Evolutionary conservation across 2,888 invertebrate species (phyloP).

Genomic region (Eupelmus urozonus): DNA sequence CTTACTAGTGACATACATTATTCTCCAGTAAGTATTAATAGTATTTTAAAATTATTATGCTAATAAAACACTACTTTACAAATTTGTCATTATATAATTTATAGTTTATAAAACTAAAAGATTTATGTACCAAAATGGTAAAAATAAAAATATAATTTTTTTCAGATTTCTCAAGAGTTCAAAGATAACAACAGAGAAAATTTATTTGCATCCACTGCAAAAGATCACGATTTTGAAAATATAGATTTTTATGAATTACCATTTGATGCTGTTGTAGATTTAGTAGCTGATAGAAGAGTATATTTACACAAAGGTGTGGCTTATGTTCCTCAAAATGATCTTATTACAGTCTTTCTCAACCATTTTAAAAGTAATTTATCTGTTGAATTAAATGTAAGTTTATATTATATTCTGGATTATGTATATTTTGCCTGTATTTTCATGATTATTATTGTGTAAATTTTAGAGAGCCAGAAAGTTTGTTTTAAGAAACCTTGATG

Average conservation of each 20-base stretch:
- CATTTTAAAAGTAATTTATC: conserved; percentile 86
- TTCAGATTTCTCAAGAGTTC: conserved; percentile 83
- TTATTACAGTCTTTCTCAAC: conserved; percentile 89
- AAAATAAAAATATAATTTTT: background rate
- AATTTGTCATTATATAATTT: too few relatives aligned
- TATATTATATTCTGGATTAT: conserved; percentile 21
- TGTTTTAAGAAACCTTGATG: conserved; percentile 88
- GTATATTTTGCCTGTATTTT: too few relatives aligned
- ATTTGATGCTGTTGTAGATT: conserved; percentile 91
- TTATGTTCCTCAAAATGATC: conserved; percentile 90
- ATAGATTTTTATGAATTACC: conserved; percentile 89
- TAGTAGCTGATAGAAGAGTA: conserved; percentile 88
- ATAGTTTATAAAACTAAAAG: too few relatives aligned
- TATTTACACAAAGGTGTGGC: conserved; percentile 90
- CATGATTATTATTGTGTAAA: background rate
- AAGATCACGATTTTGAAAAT: conserved; percentile 81
- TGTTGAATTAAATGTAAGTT: conserved; percentile 83
- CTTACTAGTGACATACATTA: conserved; percentile 84
- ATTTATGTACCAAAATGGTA: too few relatives aligned
- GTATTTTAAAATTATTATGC: background rate
- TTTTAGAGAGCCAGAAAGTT: conserved; percentile 82
- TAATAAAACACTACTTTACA: too few relatives aligned
- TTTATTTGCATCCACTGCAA: conserved; percentile 72
- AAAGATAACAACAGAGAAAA: conserved; percentile 81
- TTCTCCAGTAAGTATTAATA: conserved; percentile 75